phyloP scores from a whole-genome alignment of 2,113 vertebrate species.

The Callipepla californica region DNA sequence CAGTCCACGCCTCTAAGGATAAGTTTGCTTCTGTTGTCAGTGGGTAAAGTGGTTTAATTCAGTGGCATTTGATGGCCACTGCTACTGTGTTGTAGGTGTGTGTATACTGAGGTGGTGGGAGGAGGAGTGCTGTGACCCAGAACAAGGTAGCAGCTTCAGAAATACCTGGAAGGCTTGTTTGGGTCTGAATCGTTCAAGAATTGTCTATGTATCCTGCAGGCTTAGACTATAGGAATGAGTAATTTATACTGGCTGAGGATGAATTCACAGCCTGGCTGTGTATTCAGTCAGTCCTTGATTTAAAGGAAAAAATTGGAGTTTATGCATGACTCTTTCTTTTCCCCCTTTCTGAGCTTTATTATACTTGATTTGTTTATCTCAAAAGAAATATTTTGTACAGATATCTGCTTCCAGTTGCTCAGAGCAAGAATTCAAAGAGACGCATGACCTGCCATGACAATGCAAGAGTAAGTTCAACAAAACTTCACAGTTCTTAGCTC shows the following conservation, averaged over 20 bases:
- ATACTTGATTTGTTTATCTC: slow-evolving; percentile 67
- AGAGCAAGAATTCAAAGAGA: slow-evolving; percentile 27
- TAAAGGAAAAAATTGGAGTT: slow-evolving; percentile 63
- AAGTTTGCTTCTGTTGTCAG: neutral
- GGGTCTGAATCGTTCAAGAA: slow-evolving; percentile 25
- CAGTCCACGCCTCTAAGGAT: neutral
- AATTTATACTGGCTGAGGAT: slow-evolving; percentile 58
- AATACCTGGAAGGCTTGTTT: slow-evolving; percentile 56
- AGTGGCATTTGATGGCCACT: neutral
- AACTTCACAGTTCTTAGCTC: slow-evolving; percentile 6
- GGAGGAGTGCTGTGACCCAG: neutral
- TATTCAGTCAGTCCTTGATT: slow-evolving; percentile 43
- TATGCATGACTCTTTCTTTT: slow-evolving; percentile 14
- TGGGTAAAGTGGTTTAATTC: neutral
- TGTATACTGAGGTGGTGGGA: neutral
- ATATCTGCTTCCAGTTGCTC: slow-evolving; percentile 49
- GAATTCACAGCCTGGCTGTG: slow-evolving; percentile 20
- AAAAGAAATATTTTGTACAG: slow-evolving; percentile 42
- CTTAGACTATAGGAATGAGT: slow-evolving; percentile 54
- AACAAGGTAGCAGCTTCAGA: neutral
- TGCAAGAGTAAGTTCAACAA: slow-evolving; percentile 18
- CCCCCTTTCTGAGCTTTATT: slow-evolving; percentile 47
- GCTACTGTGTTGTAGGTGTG: neutral
- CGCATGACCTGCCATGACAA: neutral
- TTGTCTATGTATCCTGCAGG: slow-evolving; percentile 63